A percentile compares a stretch with the other conserved stretches of the same genome.
Conservation (phyloP, 2,113 vertebrate species). For the Cinclus cinclus region DNA sequence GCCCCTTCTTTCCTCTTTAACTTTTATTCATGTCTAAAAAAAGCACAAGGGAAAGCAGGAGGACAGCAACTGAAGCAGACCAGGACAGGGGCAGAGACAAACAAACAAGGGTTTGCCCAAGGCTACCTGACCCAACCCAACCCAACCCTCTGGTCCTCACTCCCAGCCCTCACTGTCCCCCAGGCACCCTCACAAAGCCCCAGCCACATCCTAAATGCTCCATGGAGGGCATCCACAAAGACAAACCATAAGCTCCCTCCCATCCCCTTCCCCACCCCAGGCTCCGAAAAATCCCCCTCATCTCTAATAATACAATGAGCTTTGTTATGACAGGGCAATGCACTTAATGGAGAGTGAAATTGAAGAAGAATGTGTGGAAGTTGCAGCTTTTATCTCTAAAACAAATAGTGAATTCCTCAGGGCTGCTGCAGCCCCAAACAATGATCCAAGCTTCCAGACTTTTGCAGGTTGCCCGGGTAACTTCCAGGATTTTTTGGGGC, state of each 20-base stretch:
- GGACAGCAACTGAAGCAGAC: background rate
- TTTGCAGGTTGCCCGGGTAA: slow-evolving; percentile 72
- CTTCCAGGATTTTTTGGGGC: slow-evolving; percentile 58
- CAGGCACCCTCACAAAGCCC: background rate
- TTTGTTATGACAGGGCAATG: slow-evolving; percentile 51
- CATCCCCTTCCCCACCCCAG: background rate
- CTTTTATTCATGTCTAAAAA: background rate
- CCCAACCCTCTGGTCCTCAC: background rate
- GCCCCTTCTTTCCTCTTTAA: background rate
- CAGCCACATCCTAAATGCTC: background rate
- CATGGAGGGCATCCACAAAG: background rate
- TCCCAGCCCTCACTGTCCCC: background rate
- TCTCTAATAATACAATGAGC: slow-evolving; percentile 9
- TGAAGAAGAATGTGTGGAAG: slow-evolving; percentile 79
- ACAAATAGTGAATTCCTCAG: slow-evolving; percentile 81
- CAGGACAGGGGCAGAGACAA: background rate
- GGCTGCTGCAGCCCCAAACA: slow-evolving; percentile 66
- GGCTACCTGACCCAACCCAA: background rate
- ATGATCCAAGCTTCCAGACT: slow-evolving; percentile 27
- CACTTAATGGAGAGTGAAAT: slow-evolving; percentile 70
- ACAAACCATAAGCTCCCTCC: background rate
- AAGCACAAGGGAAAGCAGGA: background rate
- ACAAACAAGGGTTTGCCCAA: background rate
- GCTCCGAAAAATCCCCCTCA: background rate
- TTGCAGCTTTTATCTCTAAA: slow-evolving; percentile 80